Evolutionary conservation across 2,888 invertebrate species (phyloP), one percentile per base, ranked within the genome.

Genomic region (Drosophila nigricruria): DNA sequence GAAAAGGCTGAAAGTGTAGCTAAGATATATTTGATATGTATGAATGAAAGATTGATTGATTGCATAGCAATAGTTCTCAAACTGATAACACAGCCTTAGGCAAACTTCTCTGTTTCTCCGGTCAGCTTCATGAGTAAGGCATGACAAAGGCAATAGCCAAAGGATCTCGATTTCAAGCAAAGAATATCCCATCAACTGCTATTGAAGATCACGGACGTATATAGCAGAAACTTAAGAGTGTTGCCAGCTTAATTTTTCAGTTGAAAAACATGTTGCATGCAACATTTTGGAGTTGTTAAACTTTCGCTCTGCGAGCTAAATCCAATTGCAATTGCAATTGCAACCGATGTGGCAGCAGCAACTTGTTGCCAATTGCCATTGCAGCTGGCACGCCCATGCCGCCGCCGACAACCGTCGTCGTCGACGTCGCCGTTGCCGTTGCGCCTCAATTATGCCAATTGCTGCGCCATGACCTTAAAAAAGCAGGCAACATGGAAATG

Each of bases 401-500:
- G 25, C 53, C 53, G 38, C 83, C 27, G 20, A 0, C 25, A 4
- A 25, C 25, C 25, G 25, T 25, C 2, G 25, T 2, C 45, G 9
- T 25, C 23, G 42, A 6, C 82, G 45, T 45, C 25, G 45, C 25
- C 45, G 45, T 45, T 2, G 45, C n/a, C 70, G 70, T 59, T 69
- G 74, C 70, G 68, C 68, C 70, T 82, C 90, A 87, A 90, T 87
- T 87, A 87, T 87, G 89, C 87, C 90, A 86, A 86, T 86, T 89
- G 89, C 61, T 74, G 85, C 79, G 86, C 86, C 90, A 90, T 87
- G 86, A 87, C 86, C 86, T 87, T 87, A 87, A 87, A 90, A 88
- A 86, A 88, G 86, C 89, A 88, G 90, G 82, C 89, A 88, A 63
- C 90, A 90, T 88, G 87, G 87, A 90, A 88, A 85, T 89, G 75